phyloP scores from a whole-genome alignment of 2,888 invertebrate genomes.

The Amiota minor region DNA sequence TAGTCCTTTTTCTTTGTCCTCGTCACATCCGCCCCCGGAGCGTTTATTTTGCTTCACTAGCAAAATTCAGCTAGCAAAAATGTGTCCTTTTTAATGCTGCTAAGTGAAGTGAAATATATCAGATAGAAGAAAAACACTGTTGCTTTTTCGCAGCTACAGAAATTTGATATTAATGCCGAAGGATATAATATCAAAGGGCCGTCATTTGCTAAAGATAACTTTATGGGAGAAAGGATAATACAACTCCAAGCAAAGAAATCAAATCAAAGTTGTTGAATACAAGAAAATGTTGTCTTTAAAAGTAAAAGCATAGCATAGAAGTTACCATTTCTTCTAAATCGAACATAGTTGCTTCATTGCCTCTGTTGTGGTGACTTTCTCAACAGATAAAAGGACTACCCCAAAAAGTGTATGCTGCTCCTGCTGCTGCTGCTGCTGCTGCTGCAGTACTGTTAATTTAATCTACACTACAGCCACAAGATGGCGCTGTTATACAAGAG shows the following conservation, averaged over 20 bases:
- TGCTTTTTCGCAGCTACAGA: constrained; percentile 40
- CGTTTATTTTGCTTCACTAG: background rate
- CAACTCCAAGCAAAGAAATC: no score
- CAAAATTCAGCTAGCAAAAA: constrained; percentile 27
- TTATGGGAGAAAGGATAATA: no score
- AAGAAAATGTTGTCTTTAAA: no score
- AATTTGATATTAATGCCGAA: constrained; percentile 64
- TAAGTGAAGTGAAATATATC: constrained; percentile 34
- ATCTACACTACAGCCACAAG: constrained; percentile 68
- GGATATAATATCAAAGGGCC: constrained; percentile 63
- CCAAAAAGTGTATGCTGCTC: constrained; percentile 3
- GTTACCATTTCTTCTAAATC: background rate
- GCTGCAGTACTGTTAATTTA: constrained; percentile 64
- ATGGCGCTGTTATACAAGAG: constrained; percentile 57
- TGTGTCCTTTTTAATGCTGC: constrained; percentile 38
- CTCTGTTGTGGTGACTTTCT: constrained; percentile 60
- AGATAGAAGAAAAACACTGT: constrained; percentile 39
- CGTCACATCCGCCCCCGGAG: no score
- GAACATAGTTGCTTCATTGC: constrained; percentile 11
- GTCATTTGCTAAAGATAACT: constrained; percentile 47
- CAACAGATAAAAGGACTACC: constrained; percentile 31
- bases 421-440: constrained; percentile 36
- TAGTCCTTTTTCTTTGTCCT: no score
- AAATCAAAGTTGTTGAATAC: no score
- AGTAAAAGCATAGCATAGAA: no score